phyloP scores from a whole-genome alignment of 1,140 invertebrate species.

The Papilio polyxenes region DNA sequence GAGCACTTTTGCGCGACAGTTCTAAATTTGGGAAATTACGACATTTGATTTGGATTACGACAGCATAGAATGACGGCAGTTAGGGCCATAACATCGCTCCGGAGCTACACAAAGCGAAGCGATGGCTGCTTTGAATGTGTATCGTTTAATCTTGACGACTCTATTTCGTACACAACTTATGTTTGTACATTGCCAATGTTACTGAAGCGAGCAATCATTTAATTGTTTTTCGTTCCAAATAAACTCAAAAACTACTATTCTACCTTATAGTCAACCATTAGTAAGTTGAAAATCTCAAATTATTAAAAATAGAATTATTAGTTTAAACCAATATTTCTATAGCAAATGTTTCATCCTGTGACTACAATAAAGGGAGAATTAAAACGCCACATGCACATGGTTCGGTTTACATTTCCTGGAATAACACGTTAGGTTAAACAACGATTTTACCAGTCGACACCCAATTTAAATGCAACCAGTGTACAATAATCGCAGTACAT shows the following conservation, averaged over 20 bases:
- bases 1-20: constrained; percentile 14
- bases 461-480: constrained; percentile 41
- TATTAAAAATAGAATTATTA: not conserved
- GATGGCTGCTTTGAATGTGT: constrained; percentile 19
- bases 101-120: constrained; percentile 1
- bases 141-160: constrained; percentile 24
- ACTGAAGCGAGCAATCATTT: not conserved
- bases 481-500: constrained; percentile 46
- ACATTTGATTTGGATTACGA: constrained; percentile 37
- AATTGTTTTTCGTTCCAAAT: not conserved
- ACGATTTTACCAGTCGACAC: constrained; percentile 40
- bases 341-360: not conserved
- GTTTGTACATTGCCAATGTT: not conserved
- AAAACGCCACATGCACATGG: not conserved
- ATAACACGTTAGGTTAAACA: constrained; percentile 36
- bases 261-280: too few relatives aligned
- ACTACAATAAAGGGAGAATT: not conserved
- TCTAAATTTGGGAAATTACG: constrained; percentile 30
- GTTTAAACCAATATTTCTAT: not conserved
- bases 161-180: not conserved
- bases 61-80: constrained; percentile 22
- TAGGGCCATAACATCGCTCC: not conserved
- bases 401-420: constrained; percentile 32
- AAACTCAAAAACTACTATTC: not conserved
- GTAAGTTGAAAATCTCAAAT: not conserved